Conservation (phyloP, 2,113 vertebrate genomes). For the Tupaia chinensis region DNA sequence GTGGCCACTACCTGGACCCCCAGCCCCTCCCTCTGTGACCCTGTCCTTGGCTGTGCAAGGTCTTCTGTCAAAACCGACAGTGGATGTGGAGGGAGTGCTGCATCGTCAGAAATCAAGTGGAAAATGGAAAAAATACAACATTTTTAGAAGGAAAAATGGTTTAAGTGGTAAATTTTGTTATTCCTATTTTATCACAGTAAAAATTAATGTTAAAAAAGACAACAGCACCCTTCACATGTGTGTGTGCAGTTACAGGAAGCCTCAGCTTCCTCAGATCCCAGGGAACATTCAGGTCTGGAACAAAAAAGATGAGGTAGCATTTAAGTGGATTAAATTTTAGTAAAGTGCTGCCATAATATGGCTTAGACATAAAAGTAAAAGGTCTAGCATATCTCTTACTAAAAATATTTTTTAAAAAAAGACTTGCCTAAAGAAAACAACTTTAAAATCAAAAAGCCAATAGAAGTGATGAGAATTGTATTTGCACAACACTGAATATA, state of each 20-base stretch:
- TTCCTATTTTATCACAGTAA: neutral
- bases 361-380: neutral
- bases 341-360: neutral
- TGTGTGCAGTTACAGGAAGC: neutral
- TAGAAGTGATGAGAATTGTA: neutral
- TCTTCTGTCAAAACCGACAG: neutral
- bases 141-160: neutral
- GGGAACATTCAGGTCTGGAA: neutral
- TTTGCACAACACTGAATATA: too few species aligned
- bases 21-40: too few species aligned
- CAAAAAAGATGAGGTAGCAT: neutral
- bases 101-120: neutral
- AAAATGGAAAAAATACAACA: neutral
- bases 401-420: neutral
- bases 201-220: neutral
- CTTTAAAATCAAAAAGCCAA: neutral
- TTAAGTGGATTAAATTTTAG: neutral
- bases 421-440: neutral
- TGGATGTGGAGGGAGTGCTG: neutral
- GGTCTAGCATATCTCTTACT: neutral
- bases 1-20: neutral
- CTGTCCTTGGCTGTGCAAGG: neutral
- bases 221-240: neutral
- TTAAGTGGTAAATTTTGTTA: neutral
- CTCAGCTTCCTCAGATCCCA: neutral